Percentiles rank a stretch among this genome's conserved stretches.
These are phyloP conservation scores for Trachelus tabidus DNA, from an alignment of 2,888 invertebrate species.

Conservation along the genomic window DNA sequence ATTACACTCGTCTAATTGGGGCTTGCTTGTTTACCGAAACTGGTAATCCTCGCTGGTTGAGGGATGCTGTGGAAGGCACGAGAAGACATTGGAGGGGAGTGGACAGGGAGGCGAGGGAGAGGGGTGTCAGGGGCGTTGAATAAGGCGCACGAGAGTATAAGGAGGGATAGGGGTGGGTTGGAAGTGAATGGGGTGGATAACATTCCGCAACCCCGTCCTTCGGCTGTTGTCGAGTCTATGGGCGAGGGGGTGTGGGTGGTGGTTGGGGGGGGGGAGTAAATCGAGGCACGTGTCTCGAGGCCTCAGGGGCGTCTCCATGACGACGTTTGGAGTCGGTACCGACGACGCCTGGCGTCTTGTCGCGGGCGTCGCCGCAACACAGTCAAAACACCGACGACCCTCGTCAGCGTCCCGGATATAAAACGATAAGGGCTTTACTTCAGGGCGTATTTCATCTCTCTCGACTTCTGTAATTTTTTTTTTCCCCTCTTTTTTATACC, in stretches of 20 bases:
- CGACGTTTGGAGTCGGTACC: conserved; percentile 11
- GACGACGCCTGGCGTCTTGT: background rate
- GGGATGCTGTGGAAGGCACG: background rate
- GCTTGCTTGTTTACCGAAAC: background rate
- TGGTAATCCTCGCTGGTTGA: background rate
- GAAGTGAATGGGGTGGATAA: background rate
- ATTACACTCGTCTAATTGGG: too few relatives aligned
- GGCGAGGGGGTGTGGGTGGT: background rate
- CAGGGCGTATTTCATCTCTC: background rate
- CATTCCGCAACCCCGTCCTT: background rate
- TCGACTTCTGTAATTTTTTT: background rate
- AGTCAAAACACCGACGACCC: background rate
- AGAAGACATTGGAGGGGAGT: background rate
- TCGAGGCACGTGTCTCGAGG: conserved; percentile 12
- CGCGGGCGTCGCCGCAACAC: background rate
- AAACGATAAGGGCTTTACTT: background rate
- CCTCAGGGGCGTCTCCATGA: conserved; percentile 19
- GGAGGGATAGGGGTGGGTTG: background rate
- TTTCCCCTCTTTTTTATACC: too few relatives aligned
- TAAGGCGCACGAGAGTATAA: background rate
- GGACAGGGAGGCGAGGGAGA: background rate
- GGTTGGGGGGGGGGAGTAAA: background rate
- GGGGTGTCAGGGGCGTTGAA: background rate
- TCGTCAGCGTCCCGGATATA: background rate
- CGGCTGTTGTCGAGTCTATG: background rate